phyloP scores from a whole-genome alignment of 2,797 vertebrate species.

The Coilia nasus region DNA sequence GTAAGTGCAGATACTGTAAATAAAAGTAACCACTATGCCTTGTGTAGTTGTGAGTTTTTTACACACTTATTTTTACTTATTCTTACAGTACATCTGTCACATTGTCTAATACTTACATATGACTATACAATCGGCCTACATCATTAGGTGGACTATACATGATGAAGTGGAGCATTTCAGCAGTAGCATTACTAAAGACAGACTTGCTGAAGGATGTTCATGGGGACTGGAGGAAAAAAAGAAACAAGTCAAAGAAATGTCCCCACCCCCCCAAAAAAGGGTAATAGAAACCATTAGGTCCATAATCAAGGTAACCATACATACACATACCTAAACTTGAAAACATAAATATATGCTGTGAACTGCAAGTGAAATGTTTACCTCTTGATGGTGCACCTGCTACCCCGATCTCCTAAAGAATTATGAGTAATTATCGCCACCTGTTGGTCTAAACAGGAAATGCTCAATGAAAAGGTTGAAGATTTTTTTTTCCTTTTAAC shows the following conservation, averaged over 20 bases:
- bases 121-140: background rate
- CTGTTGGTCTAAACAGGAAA: slow-evolving; percentile 10
- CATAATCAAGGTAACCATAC: too few species aligned
- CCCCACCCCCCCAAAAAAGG: too few species aligned
- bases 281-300: too few species aligned
- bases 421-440: background rate
- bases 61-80: background rate
- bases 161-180: background rate
- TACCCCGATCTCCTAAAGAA: background rate
- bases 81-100: background rate
- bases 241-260: too few species aligned
- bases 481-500: background rate
- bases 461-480: background rate
- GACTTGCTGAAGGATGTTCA: too few species aligned
- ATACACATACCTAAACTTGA: too few species aligned
- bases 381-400: slow-evolving; percentile 1
- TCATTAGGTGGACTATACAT: background rate
- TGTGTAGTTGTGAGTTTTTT: background rate
- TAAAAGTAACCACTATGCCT: slow-evolving; percentile 13
- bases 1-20: slow-evolving; percentile 1
- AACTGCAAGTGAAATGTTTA: too few species aligned
- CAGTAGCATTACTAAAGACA: too few species aligned
- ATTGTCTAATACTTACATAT: background rate
- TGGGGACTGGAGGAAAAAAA: background rate
- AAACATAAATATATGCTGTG: too few species aligned